Evolutionary conservation across 1,140 invertebrate genomes (phyloP), one percentile per base, ranked within the genome.

Genomic region (Spodoptera frugiperda): DNA sequence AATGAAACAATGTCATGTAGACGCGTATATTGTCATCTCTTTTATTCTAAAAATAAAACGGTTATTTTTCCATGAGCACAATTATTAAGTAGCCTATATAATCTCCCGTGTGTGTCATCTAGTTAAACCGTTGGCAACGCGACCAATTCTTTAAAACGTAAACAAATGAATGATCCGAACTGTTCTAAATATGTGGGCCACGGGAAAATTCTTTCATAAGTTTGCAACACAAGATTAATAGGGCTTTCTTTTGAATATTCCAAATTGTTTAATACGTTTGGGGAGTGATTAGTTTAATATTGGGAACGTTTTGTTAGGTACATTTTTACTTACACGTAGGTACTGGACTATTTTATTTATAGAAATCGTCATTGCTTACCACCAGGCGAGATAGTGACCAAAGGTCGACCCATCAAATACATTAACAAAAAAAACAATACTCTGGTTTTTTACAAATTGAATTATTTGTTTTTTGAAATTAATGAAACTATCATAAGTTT

Each of bases 161-260:
- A 72, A 72, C 53, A 72, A 72, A 72, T 51, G 30, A 55, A 71
- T 10, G 33, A 44, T 71, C n/a, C 59, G 25, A 71, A 71, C 3
- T 55, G 33, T 55, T 71, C 17, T 25, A 55, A 72, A 55, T 55
- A 72, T 72, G 30, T 72, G 11, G 53, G 68, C 9, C 68, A 46
- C 51, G n/a, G 53, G 68, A 57, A 57, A 44, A 72, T 57, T 72
- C 33, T 72, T 72, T 72, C 48, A 68, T 51, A 68, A 68, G 25
- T 53, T 68, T 68, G 65, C 65, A 53, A 51, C 65, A 68, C 21
- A 68, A 68, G 65, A 68, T 68, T 53, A 68, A 68, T 68, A 15
- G 65, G 48, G 48, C 48, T 53, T 68, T 68, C 65, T 68, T n/a
- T 68, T 46, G 49, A 53, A 68, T 68, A 46, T 68, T 68, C 33